Percentiles rank a stretch among this genome's conserved stretches.
phyloP scores from a whole-genome alignment of 2,888 invertebrate genomes.

The Tuberolachnus salignus region DNA sequence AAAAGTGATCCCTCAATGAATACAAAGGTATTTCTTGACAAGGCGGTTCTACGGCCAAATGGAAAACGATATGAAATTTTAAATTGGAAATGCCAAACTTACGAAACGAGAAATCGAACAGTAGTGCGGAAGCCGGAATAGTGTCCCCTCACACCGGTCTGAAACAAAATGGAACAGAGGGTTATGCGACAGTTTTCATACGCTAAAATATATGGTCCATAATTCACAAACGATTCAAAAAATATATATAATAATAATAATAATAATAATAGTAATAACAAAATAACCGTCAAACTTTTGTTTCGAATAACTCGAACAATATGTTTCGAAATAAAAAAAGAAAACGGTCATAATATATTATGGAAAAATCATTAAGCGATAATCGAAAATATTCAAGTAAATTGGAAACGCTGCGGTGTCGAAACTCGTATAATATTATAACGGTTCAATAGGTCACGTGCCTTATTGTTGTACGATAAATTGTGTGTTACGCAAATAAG shows the following conservation, averaged over 20 bases:
- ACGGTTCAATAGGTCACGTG: too few relatives aligned
- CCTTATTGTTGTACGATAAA: too few relatives aligned
- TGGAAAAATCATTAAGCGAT: background rate
- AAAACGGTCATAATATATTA: background rate
- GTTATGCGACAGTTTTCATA: constrained; percentile 47
- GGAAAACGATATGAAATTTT: constrained; percentile 54
- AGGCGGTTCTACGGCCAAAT: constrained; percentile 16
- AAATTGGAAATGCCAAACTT: constrained; percentile 56
- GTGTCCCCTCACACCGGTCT: background rate
- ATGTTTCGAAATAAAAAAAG: constrained; percentile 24
- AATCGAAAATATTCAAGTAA: background rate
- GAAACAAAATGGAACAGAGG: constrained; percentile 35
- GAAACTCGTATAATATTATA: too few relatives aligned
- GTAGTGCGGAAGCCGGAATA: background rate
- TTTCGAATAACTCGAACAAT: constrained; percentile 5
- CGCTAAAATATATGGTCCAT: constrained; percentile 54
- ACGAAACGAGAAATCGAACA: constrained; percentile 49
- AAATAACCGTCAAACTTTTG: constrained; percentile 24
- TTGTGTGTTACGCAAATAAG: too few relatives aligned
- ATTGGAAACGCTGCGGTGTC: too few relatives aligned
- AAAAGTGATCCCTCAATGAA: constrained; percentile 47
- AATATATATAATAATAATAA: too few relatives aligned
- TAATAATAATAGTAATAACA: too few relatives aligned
- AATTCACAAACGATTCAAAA: constrained; percentile 39
- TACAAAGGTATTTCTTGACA: constrained; percentile 47